Evolutionary conservation across 1,140 invertebrate species (phyloP), one percentile per base, ranked within the genome.

Genomic region (Sinonovacula constricta): DNA sequence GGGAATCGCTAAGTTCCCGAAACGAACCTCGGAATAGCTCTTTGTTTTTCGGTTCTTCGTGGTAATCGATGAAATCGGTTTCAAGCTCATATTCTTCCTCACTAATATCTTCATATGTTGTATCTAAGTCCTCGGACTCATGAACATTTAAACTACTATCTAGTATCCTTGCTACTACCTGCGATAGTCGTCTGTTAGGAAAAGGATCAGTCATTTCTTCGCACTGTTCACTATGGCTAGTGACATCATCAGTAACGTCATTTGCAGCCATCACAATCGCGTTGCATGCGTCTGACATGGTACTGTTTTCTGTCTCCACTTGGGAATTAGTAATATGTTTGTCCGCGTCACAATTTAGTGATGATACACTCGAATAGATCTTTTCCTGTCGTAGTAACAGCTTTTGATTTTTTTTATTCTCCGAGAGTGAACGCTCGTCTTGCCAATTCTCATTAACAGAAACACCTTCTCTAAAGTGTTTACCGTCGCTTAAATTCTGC

Each of bases 41-140:
- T 54, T 76, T 76, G 49, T 76, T 76, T 59, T 53, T 53, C 12
- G 72, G 72, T 26, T 76, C 72, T 67, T 76, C 45, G 18, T 67
- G 66, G 36, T 76, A 76, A 36, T 76, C 72, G 15, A 76, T 67
- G n/a, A 76, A 76, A 31, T 59, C 62, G 7, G 62, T 76, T 28
- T 59, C 31, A 24, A 70, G 57, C 34, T 68, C 66, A 54, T 68
- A 53, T 2, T 49, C 24, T n/a, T 74, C 22, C 31, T 74, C 70
- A 45, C 26, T 45, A 5, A 30, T 30, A 10, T 34, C 63, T 28
- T 34, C 24, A 39, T 66, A 39, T 7, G 26, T 39, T 49, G 26
- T 51, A 28, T 56, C 24, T 10, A 51, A 49, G 14, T n/a, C 39
- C 15, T 53, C 59, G 15, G 12, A 28, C 18, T 67, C 62, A 14